Conservation (phyloP, 2,113 vertebrate genomes). For the Leptosomus discolor region DNA sequence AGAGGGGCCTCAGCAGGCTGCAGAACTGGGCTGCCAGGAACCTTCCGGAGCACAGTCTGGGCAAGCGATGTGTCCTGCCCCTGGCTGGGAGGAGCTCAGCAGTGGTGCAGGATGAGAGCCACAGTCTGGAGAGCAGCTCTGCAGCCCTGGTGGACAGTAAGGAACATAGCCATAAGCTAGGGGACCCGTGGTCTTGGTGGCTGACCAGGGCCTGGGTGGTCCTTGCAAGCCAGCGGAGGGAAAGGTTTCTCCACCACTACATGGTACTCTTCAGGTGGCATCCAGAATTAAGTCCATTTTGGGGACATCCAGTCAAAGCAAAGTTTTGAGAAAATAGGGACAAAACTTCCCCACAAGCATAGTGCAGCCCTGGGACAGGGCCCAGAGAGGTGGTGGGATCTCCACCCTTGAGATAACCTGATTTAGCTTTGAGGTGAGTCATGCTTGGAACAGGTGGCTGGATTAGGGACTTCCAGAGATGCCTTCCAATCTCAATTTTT, state of each 20-base stretch:
- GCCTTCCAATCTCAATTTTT: not conserved
- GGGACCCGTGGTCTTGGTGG: rapidly evolving
- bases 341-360: not conserved
- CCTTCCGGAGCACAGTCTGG: too few relatives aligned
- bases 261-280: not conserved
- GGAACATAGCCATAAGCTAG: not conserved
- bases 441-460: not conserved
- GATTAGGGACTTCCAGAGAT: not conserved
- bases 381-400: not conserved
- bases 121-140: not conserved
- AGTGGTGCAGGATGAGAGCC: not conserved
- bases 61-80: not conserved
- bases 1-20: not conserved
- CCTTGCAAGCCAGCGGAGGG: not conserved
- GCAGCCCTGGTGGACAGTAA: not conserved
- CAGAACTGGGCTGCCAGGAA: not conserved
- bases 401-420: not conserved
- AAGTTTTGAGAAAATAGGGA: not conserved
- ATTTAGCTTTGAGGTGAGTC: not conserved
- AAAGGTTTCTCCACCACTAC: not conserved
- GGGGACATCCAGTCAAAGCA: not conserved
- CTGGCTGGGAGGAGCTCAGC: not conserved
- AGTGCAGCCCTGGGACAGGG: not conserved
- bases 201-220: not conserved
- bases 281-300: not conserved